Percentiles rank a stretch among this genome's conserved stretches.
phyloP scores from a whole-genome alignment of 1,140 invertebrate genomes.

The Cydia pomonella region DNA sequence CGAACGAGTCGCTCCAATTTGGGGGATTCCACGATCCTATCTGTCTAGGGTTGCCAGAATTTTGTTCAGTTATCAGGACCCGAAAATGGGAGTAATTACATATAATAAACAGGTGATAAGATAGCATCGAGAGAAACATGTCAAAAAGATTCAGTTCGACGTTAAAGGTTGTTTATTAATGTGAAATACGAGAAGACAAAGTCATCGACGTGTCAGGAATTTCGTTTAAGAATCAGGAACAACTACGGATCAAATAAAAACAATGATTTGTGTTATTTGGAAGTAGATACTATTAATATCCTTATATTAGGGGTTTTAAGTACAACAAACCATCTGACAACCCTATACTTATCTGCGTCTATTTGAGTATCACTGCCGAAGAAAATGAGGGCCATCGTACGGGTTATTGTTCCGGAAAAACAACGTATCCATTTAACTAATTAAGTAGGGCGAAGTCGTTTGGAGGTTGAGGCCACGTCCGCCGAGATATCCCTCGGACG shows the following conservation, averaged over 20 bases:
- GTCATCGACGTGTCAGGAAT: too few relatives aligned
- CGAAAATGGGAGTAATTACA: background rate
- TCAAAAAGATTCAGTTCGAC: too few relatives aligned
- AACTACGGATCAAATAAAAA: too few relatives aligned
- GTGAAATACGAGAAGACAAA: too few relatives aligned
- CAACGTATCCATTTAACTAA: conserved; percentile 73
- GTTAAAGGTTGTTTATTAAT: too few relatives aligned
- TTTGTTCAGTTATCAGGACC: background rate
- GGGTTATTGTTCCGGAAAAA: conserved; percentile 52
- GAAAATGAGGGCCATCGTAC: conserved; percentile 61
- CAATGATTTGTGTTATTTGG: too few relatives aligned
- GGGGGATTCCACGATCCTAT: conserved; percentile 54
- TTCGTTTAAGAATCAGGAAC: too few relatives aligned
- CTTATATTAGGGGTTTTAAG: background rate
- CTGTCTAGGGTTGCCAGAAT: background rate
- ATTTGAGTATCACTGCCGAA: conserved; percentile 48
- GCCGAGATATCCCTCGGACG: conserved; percentile 62
- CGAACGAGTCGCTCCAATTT: conserved; percentile 66
- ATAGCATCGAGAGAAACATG: too few relatives aligned
- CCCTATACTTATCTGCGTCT: conserved; percentile 20
- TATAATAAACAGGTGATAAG: too few relatives aligned
- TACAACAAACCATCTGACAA: background rate
- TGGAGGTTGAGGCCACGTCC: conserved; percentile 47
- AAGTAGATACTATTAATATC: background rate
- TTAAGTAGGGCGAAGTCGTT: conserved; percentile 67